Conservation (phyloP, 2,888 invertebrate species). For the Phorcus lineatus region DNA sequence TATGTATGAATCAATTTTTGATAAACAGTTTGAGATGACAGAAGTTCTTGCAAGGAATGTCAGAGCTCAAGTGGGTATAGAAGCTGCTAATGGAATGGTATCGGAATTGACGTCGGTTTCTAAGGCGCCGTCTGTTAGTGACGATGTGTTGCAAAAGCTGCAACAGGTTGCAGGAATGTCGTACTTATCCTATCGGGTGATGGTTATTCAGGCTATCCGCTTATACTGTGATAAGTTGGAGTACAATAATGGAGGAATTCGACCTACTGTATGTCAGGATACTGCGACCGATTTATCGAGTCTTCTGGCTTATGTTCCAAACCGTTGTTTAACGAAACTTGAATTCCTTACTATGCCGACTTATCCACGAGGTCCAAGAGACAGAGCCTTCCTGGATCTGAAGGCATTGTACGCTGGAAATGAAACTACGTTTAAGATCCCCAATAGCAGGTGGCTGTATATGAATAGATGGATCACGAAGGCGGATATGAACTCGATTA, state of each 20-base stretch:
- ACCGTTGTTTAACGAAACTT: not conserved
- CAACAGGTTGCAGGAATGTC: not conserved
- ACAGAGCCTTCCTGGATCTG: not conserved
- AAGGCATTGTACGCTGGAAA: not conserved
- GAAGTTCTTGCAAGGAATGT: constrained; percentile 2
- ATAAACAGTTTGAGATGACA: not conserved
- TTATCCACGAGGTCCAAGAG: not conserved
- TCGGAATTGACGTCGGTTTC: not conserved
- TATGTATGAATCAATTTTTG: not conserved
- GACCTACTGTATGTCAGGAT: not conserved
- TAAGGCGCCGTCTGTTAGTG: not conserved
- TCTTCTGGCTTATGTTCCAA: not conserved
- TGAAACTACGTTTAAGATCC: not conserved
- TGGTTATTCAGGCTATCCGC: not conserved
- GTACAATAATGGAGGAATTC: not conserved
- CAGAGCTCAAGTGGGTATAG: not conserved
- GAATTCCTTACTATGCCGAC: not conserved
- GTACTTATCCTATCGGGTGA: not conserved
- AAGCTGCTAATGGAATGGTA: not conserved
- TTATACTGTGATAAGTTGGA: not conserved
- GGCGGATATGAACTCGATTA: not conserved
- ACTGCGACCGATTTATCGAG: not conserved
- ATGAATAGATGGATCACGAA: not conserved
- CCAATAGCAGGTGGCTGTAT: constrained; percentile 12
- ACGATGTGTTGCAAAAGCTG: not conserved